Percentiles rank a stretch among this genome's conserved stretches.
These are phyloP conservation scores for Thymelicus acteon DNA, from an alignment of 2,888 invertebrate genomes.

Conservation along the genomic window DNA sequence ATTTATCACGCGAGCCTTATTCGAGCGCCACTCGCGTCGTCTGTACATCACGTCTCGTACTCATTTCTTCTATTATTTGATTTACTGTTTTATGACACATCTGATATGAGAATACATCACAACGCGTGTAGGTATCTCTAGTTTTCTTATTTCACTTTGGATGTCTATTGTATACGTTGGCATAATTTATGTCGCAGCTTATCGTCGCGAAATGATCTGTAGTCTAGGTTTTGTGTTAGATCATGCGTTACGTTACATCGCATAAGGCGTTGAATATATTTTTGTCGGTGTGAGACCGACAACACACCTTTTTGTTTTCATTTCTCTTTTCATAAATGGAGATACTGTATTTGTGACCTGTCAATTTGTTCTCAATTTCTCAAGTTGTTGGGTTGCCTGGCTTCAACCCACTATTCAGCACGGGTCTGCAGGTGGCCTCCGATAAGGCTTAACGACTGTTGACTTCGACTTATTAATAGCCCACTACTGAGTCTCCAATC, in stretches of 20 bases:
- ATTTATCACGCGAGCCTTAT: conserved; percentile 10
- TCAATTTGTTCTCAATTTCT: too few relatives aligned
- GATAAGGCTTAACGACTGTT: too few relatives aligned
- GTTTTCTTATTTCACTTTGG: conserved; percentile 34
- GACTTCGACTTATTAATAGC: too few relatives aligned
- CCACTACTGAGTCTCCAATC: too few relatives aligned
- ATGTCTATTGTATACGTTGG: conserved; percentile 22
- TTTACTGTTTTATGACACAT: conserved; percentile 37
- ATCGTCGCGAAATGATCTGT: neutral
- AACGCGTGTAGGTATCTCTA: conserved; percentile 27
- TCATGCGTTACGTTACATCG: too few relatives aligned
- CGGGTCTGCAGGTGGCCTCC: too few relatives aligned
- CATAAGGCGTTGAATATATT: neutral
- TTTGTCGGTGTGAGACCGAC: neutral
- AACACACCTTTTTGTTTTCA: too few relatives aligned
- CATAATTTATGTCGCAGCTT: conserved; percentile 22
- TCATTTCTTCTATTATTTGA: conserved; percentile 35
- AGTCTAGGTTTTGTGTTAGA: neutral
- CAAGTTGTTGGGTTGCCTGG: too few relatives aligned
- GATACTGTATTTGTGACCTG: too few relatives aligned
- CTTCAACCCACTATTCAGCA: too few relatives aligned
- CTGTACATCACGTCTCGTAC: conserved; percentile 26
- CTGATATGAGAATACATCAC: conserved; percentile 37
- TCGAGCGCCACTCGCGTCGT: conserved; percentile 15
- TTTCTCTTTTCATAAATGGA: too few relatives aligned